A percentile compares a stretch with the other conserved stretches of the same genome.
Conservation (phyloP, 1,140 invertebrate genomes). For the Procambarus clarkii region DNA sequence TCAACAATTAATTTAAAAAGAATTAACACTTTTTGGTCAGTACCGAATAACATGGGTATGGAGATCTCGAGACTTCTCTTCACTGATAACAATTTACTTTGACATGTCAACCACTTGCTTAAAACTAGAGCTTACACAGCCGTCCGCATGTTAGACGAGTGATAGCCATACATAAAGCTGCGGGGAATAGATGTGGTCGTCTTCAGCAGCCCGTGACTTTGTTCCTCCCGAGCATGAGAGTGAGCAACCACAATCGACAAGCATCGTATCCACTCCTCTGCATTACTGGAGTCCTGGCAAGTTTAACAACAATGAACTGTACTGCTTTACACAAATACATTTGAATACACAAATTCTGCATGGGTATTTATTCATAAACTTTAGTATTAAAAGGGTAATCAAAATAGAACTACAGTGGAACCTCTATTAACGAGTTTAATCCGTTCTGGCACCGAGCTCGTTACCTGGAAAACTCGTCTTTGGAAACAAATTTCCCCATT, state of each 20-base stretch:
- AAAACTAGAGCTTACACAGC: slow-evolving; percentile 13
- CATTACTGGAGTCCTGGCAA: slow-evolving; percentile 87
- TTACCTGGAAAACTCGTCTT: too few species aligned
- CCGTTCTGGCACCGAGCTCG: too few species aligned
- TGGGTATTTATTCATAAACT: too few species aligned
- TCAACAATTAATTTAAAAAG: not conserved
- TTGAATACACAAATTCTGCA: not conserved
- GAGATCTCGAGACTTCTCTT: not conserved
- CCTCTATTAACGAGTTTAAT: too few species aligned
- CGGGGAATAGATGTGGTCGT: slow-evolving; percentile 66
- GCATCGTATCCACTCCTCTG: slow-evolving; percentile 95
- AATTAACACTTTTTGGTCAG: not conserved
- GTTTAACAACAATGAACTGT: not conserved
- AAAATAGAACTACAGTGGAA: too few species aligned
- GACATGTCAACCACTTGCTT: not conserved
- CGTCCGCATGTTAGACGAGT: slow-evolving; percentile 31
- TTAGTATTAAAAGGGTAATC: too few species aligned
- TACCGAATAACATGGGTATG: not conserved
- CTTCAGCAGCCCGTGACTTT: slow-evolving; percentile 49
- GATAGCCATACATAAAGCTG: slow-evolving; percentile 66
- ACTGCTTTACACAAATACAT: not conserved
- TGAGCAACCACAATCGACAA: slow-evolving; percentile 91
- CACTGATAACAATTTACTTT: not conserved
- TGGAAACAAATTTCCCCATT: too few species aligned
- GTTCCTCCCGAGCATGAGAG: slow-evolving; percentile 65